Conservation (phyloP, 1,140 invertebrate genomes). For the Aleiodes sp. region DNA sequence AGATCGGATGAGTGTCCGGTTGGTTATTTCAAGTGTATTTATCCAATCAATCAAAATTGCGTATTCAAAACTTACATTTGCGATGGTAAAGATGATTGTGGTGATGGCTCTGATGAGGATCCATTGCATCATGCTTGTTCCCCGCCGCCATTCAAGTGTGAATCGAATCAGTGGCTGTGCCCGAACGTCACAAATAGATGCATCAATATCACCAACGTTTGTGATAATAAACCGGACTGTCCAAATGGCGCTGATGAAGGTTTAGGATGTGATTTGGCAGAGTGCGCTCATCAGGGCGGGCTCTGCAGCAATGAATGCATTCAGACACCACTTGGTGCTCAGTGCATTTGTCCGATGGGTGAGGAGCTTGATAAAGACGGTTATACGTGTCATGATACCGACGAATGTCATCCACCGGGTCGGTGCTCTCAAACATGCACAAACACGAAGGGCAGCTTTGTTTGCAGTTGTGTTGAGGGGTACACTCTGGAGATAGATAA, state of each 20-base stretch:
- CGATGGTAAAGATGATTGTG: slow-evolving; percentile 95
- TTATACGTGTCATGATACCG: slow-evolving; percentile 80
- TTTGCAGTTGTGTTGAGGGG: slow-evolving; percentile 84
- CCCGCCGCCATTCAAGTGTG: slow-evolving; percentile 80
- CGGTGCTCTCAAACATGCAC: slow-evolving; percentile 89
- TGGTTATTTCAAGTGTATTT: slow-evolving; percentile 87
- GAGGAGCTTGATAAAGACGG: slow-evolving; percentile 75
- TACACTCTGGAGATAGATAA: slow-evolving; percentile 85
- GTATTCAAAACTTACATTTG: slow-evolving; percentile 95
- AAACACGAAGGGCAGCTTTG: slow-evolving; percentile 88
- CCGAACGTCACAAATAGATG: slow-evolving; percentile 81
- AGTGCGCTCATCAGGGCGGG: slow-evolving; percentile 76
- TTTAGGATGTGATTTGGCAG: slow-evolving; percentile 79
- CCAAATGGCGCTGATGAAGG: slow-evolving; percentile 94
- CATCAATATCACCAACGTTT: slow-evolving; percentile 82
- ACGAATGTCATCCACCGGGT: slow-evolving; percentile 91
- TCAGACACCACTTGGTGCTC: slow-evolving; percentile 88
- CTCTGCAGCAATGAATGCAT: slow-evolving; percentile 89
- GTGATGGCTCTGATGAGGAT: slow-evolving; percentile 93
- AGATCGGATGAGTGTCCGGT: slow-evolving; percentile 70
- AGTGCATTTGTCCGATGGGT: slow-evolving; percentile 89
- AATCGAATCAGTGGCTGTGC: slow-evolving; percentile 83
- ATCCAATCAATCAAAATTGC: slow-evolving; percentile 72
- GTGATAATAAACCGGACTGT: slow-evolving; percentile 87
- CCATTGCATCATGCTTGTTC: slow-evolving; percentile 75